Evolutionary conservation across 2,888 invertebrate genomes (phyloP), one percentile per base, ranked within the genome.

Genomic region (Adelognathus sp.): DNA sequence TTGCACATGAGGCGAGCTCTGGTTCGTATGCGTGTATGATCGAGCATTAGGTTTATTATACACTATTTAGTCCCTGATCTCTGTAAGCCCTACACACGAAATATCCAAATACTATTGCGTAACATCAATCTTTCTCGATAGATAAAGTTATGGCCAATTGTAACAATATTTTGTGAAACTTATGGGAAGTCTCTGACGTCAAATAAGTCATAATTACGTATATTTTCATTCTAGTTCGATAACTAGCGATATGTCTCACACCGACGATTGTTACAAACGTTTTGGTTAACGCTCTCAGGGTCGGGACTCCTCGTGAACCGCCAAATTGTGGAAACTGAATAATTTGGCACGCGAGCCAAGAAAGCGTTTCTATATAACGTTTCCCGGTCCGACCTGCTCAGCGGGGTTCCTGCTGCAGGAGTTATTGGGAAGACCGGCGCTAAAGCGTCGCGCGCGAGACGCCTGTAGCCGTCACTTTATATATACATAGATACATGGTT

Each of bases 271-370:
- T 74, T 78, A 63, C 16, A 60, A 58, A 58, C 46, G 56, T 56
- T 73, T n/a, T 29, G 46, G 21, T 46, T 11, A 64, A 29, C 44
- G 36, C 16, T 29, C 21, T 33, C 46, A 66, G 74, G 60, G 52
- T 60, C 60, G 66, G 46, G 44, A 46, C 44, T 36, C n/a, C 46
- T 50, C 41, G 71, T 24, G 74, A 46, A 31, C 24, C 66, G 67
- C 60, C 46, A 66, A 74, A 78, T 78, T 36, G 63, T 70, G 73
- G 70, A 80, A 82, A 82, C 82, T 82, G 76, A 81, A 82, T 84
- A 83, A 84, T 84, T 83, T 83, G 85, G 83, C 83, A 71, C 74
- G 63, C 56, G 71, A 79, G 82, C 84, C 83, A 84, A 84, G 52
- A 69, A 74, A 63, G 24, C 56, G 78, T 74, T 52, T 52, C 73